Evolutionary conservation across 2,888 invertebrate species (phyloP).

Genomic region (Ctenicera cuprea): DNA sequence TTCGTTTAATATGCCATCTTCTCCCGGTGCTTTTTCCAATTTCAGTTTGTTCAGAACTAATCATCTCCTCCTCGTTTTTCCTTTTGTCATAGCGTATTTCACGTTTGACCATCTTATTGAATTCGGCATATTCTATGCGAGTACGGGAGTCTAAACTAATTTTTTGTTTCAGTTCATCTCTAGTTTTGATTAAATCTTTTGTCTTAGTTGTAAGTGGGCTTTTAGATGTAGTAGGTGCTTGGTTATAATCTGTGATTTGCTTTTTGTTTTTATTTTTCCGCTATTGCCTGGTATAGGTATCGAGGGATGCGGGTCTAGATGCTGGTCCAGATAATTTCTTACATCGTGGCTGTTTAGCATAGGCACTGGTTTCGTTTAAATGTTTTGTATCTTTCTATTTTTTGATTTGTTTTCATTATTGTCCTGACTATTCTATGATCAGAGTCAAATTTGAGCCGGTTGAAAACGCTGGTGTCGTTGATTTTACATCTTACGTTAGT

Average conservation of each 20-base stretch:
- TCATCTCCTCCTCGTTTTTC: neutral
- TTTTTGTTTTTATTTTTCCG: neutral
- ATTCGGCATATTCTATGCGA: neutral
- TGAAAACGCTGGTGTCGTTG: neutral
- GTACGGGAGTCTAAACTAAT: neutral
- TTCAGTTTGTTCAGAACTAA: too few species aligned
- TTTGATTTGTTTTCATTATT: neutral
- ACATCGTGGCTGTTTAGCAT: neutral
- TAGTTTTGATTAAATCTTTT: neutral
- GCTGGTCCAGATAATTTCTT: neutral
- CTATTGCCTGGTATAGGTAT: neutral
- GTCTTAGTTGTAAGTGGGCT: neutral
- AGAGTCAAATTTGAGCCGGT: neutral
- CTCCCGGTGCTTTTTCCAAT: too few species aligned
- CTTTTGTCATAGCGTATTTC: neutral
- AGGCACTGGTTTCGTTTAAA: neutral
- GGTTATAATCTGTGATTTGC: neutral
- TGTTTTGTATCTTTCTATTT: neutral
- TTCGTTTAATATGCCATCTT: too few species aligned
- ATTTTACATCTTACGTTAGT: neutral
- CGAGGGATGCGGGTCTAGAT: neutral
- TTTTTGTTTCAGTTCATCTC: neutral
- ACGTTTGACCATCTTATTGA: constrained; percentile 11
- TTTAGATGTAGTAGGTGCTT: neutral
- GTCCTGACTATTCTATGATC: neutral